Base-by-base conservation (phyloP, 2,888 invertebrate genomes). In the Spicauda simplicius region DNA sequence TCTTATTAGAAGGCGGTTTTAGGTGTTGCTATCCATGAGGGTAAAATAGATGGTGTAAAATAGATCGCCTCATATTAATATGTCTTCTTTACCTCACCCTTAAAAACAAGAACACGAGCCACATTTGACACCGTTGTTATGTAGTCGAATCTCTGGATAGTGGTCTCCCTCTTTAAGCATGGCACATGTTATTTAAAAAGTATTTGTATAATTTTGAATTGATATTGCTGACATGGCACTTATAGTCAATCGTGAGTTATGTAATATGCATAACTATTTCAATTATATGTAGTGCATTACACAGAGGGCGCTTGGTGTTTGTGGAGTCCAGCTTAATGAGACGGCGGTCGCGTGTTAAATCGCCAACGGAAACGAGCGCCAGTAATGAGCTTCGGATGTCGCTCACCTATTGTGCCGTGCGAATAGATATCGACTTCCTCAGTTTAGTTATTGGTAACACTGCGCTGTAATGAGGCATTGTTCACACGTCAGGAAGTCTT, bases 341-440 rank as follows among this genome's bases (percentile, higher is more conserved):
- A 20, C 79, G 82, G 50, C 79, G 82, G 60, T 82, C 84, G 87
- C 84, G 80, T 85, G 86, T 90, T 60, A 85, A 90, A 91, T 89
- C 82, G 82, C 85, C 83, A 90, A 82, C 92, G 92, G 92, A 93
- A 92, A 91, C 82, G 87, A 85, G 86, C 80, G 80, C 81, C 86
- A 87, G 86, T 91, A 93, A 93, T 90, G 92, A 91, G 92, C 90
- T 91, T 92, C 92, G 92, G 92, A 93, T 92, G 90, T 91, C 91
- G 91, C 90, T 91, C 90, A 90, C 88, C 92, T 92, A 93, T 93
- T 93, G 92, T 93, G 89, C 87, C 80, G 75, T 83, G 89, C 91
- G 91, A 91, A 92, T 92, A 92, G 91, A 91, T 92, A 90, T 91
- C 81, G 90, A 91, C 92, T 92, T 93, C 92, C 92, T 92, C 81